Percentiles rank a stretch among this genome's conserved stretches.
These are phyloP conservation scores for Drosophila bocki DNA, from an alignment of 1,140 invertebrate genomes.

Conservation along the genomic window DNA sequence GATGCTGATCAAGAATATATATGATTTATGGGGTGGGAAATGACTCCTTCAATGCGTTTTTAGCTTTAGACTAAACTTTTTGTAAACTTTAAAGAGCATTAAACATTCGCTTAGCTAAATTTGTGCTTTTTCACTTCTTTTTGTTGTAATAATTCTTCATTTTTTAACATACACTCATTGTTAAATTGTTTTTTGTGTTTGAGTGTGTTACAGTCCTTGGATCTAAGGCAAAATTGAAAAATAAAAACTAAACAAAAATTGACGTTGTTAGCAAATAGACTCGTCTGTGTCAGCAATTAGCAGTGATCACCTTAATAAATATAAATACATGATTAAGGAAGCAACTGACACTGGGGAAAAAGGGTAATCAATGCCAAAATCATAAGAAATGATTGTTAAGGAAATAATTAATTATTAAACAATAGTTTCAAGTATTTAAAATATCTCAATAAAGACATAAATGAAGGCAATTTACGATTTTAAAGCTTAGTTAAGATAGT, in stretches of 20 bases:
- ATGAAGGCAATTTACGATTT: no score
- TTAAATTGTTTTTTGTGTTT: neutral
- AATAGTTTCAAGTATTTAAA: neutral
- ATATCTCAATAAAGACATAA: no score
- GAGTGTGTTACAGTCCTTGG: constrained; percentile 8
- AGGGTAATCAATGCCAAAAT: no score
- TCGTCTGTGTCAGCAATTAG: constrained; percentile 32
- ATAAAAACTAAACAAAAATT: no score
- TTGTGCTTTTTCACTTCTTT: neutral
- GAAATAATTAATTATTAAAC: neutral
- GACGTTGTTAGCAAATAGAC: constrained; percentile 9
- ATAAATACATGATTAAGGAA: constrained; percentile 4
- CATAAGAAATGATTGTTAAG: no score
- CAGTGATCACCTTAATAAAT: constrained; percentile 19
- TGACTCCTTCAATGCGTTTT: no score
- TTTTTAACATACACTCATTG: neutral
- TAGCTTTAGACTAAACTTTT: no score
- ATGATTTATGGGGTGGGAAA: no score
- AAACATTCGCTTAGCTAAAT: neutral
- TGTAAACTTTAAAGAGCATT: neutral
- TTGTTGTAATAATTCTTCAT: neutral
- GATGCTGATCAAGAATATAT: no score
- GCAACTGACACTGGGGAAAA: neutral
- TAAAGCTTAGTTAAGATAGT: no score
- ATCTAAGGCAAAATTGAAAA: neutral